Base-by-base conservation (phyloP, 2,888 invertebrate species). In the Erebia epiphron region DNA sequence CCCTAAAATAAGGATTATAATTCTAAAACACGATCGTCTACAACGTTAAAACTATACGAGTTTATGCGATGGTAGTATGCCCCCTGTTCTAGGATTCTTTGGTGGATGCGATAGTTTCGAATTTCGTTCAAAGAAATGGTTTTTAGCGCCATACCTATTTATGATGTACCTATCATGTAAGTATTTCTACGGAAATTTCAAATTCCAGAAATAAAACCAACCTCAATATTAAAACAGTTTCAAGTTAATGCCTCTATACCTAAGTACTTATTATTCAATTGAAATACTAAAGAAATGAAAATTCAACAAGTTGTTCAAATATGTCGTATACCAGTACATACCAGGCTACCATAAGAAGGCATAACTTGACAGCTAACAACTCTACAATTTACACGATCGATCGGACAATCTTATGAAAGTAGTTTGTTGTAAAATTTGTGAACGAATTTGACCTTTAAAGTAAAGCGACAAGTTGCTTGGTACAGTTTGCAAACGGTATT, bases 381-480 rank as follows among this genome's bases (percentile, higher is more conserved):
- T 75, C 75, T 73, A 75, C 77, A 78, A 76, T 78, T 76, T 76
- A 75, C 75, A 75, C 75, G 73, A 71, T 71, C 65, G 68, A 77
- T 75, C 68, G 66, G 2, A 54, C 72, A 71, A 74, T 65, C 5
- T 69, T 66, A 50, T 57, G 63, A 10, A 49, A 46, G 18, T 57
- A 13, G 26, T 46, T 62, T 1, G 2, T 50, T 18, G 61, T 57
- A n/a, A 10, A 0, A 10, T 56, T 56, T 16, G 13, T 9, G 58
- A 54, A 11, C 60, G 18, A 77, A 69, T 72, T 49, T 71, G 64
- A 57, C 43, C 70, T 72, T 62, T 76, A 76, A 49, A 0, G 0
- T 26, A 14, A 41, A 4, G 54, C 1, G 16, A 64, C 77, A 78
- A 67, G 63, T 57, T 68, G 3, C 46, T 67, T 8, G 50, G 11